Conservation (phyloP, 2,113 vertebrate species). For the Clinocottus analis region DNA sequence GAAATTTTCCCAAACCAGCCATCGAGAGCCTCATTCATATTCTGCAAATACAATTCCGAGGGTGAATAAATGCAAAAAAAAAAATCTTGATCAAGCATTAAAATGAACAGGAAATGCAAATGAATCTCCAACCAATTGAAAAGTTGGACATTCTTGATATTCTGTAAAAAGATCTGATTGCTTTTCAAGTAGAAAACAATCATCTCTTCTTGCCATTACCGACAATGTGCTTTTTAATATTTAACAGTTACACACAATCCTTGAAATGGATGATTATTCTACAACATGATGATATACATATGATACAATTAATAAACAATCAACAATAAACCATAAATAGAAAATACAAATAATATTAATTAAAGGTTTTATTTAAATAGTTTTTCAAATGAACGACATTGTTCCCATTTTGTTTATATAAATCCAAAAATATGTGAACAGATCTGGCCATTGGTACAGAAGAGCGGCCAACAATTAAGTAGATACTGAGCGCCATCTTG, state of each 20-base stretch:
- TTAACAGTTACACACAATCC: neutral
- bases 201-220: neutral
- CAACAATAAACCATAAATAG: neutral
- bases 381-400: neutral
- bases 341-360: neutral
- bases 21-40: neutral
- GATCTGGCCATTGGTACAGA: neutral
- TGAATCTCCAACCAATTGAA: neutral
- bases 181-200: neutral
- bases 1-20: neutral
- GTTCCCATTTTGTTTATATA: neutral
- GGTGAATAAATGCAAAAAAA: neutral
- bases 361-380: neutral
- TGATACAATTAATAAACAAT: neutral
- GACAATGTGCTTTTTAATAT: neutral
- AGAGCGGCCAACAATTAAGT: neutral
- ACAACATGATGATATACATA: neutral
- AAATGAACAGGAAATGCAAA: neutral
- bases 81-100: neutral
- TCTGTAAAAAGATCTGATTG: neutral
- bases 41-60: neutral
- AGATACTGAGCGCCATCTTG: constrained; percentile 42
- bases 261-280: neutral
- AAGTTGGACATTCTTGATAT: neutral
- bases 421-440: neutral